Base-by-base conservation (phyloP, 2,797 vertebrate genomes). In the Enteromius fasciolatus region DNA sequence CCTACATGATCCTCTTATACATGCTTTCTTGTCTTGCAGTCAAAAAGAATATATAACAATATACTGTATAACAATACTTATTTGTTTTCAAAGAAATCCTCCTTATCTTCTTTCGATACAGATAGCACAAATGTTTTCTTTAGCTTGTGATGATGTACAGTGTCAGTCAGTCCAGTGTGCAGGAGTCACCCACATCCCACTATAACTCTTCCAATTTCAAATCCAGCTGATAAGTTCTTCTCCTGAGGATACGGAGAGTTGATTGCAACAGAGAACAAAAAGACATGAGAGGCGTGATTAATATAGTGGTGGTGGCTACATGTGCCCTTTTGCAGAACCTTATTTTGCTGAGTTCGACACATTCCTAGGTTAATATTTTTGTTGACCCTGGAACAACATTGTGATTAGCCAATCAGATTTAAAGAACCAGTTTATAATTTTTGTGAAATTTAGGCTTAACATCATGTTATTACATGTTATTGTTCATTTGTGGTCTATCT, bases 41-140 rank as follows among this genome's bases (percentile, higher is more conserved):
- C 33, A 9, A 59, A 59, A 4, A 2, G 1, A 25, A 14, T 11
- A 36, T 36, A 36, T 69, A 46, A 3, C 36, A 36, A 36, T 36
- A 36, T 36, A 36, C 36, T 36, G 36, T 36, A 36, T 36, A 41
- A 48, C 25, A 48, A 28, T 1, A 18, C 15, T 12, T 59, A 7
- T 54, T 69, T 69, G 20, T 23, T 69, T 69, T 69, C 9, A 69
- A 15, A 44, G n/a, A 41, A 69, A 28, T 48, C 23, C 25, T 72
- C 25, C 44, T 50, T 25, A 50, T 70, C 41, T 41, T 46, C 41
- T 46, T 68, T 46, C 20, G 7, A 69, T 44, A 3, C 68, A 23
- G 20, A 41, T 23, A 41, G 20, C n/a, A n/a, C 5, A 70, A 69
- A 25, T 3, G 12, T 25, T 46, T 25, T 25, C 15, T 15, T 46